These are phyloP conservation scores for Actinopyga echinites DNA, from an alignment of 53 echinoderm and acorn worm genomes.

Conservation along the genomic window DNA sequence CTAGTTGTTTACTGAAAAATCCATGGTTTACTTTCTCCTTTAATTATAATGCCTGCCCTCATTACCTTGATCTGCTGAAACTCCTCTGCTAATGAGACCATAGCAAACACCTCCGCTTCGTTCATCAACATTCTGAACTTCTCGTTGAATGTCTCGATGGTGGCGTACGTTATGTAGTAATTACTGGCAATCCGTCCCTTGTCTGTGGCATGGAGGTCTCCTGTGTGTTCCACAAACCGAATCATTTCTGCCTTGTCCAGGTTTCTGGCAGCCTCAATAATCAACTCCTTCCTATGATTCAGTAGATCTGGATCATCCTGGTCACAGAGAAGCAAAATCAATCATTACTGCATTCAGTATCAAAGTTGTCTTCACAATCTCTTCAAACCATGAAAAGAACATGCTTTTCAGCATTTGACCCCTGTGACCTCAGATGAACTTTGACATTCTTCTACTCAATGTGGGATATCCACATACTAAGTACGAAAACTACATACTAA, in stretches of 20 bases:
- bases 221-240: slow-evolving; percentile 81
- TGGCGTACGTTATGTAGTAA: slow-evolving; percentile 93
- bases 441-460: no score
- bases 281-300: slow-evolving; percentile 76
- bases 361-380: no score
- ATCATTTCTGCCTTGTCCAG: slow-evolving; percentile 96
- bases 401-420: no score
- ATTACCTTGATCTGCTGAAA: slow-evolving; percentile 92
- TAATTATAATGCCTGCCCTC: no score
- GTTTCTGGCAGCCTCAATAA: slow-evolving; percentile 66
- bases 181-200: slow-evolving; percentile 89
- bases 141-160: slow-evolving; percentile 91
- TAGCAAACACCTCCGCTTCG: slow-evolving; percentile 81
- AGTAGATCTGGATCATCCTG: slow-evolving; percentile 82
- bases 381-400: no score
- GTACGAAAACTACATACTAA: no score
- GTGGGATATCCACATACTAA: no score
- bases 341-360: not conserved
- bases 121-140: slow-evolving; percentile 76
- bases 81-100: slow-evolving; percentile 93
- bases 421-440: no score
- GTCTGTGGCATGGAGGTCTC: slow-evolving; percentile 88
- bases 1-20: no score
- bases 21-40: no score
- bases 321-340: not conserved